Evolutionary conservation across 2,113 vertebrate species (phyloP).

Genomic region (Dromaius novaehollandiae): DNA sequence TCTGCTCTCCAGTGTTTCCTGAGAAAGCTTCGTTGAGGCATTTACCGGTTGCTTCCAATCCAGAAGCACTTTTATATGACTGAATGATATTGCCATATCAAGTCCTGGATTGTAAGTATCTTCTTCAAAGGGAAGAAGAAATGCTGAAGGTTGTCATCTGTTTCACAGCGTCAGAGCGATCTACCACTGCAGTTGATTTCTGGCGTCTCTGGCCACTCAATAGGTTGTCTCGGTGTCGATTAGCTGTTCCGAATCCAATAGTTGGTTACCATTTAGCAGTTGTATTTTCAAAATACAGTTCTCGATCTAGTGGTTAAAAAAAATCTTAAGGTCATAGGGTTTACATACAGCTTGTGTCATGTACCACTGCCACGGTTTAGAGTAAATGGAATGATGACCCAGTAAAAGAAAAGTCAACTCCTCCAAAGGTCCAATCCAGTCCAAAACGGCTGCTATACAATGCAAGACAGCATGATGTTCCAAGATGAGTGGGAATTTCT

Average conservation of each 20-base stretch:
- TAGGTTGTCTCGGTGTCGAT: fast-evolving
- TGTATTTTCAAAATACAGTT: slow-evolving; percentile 17
- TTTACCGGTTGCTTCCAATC: neutral
- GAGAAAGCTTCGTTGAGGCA: neutral
- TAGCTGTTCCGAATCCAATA: neutral
- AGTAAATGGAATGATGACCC: slow-evolving; percentile 69
- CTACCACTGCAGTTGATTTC: slow-evolving; percentile 10
- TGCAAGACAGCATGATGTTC: neutral
- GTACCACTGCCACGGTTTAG: slow-evolving; percentile 48
- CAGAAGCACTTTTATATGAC: neutral
- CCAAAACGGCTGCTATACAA: neutral
- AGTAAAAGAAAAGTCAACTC: slow-evolving; percentile 12
- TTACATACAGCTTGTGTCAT: slow-evolving; percentile 37
- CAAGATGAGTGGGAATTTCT: neutral
- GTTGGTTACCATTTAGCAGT: neutral
- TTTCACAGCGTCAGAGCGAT: neutral
- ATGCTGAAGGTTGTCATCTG: neutral
- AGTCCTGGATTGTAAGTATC: neutral
- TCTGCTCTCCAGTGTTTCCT: neutral
- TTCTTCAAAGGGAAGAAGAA: slow-evolving; percentile 5
- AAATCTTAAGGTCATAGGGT: slow-evolving; percentile 27
- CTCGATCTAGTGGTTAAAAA: slow-evolving; percentile 77
- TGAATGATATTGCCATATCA: neutral
- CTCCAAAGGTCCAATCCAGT: slow-evolving; percentile 45
- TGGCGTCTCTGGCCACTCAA: neutral